A percentile compares a stretch with the other conserved stretches of the same genome.
Conservation (phyloP, 2,113 vertebrate genomes). For the Prochilodus magdalenae region DNA sequence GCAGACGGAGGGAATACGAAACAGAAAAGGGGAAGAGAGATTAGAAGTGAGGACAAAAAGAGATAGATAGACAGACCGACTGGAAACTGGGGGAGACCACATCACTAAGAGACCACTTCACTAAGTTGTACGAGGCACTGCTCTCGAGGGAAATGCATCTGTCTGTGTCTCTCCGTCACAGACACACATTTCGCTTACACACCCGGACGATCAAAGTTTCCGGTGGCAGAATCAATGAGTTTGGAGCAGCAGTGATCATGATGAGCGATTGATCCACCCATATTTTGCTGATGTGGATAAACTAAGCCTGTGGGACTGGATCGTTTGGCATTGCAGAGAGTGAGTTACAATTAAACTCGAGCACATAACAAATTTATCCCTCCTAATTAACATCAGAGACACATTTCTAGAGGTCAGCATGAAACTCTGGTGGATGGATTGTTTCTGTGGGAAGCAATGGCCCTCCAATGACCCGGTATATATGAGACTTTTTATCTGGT, state of each 20-base stretch:
- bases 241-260: neutral
- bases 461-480: neutral
- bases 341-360: neutral
- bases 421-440: too few relatives aligned
- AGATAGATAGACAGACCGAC: too few relatives aligned
- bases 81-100: too few relatives aligned
- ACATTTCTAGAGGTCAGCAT: neutral
- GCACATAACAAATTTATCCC: neutral
- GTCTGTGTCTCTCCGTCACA: neutral
- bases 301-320: neutral
- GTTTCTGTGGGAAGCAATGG: too few relatives aligned
- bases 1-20: too few relatives aligned
- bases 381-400: neutral
- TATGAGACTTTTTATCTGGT: neutral
- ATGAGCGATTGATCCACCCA: neutral
- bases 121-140: too few relatives aligned
- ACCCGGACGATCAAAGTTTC: neutral
- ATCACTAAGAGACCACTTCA: neutral
- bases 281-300: neutral
- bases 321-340: neutral
- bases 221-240: neutral
- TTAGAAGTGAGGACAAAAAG: neutral
- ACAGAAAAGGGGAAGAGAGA: too few relatives aligned
- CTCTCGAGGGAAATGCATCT: neutral
- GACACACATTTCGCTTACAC: constrained; percentile 2